phyloP scores from a whole-genome alignment of 2,888 invertebrate genomes.

The Acanthococcus lagerstroemiae region DNA sequence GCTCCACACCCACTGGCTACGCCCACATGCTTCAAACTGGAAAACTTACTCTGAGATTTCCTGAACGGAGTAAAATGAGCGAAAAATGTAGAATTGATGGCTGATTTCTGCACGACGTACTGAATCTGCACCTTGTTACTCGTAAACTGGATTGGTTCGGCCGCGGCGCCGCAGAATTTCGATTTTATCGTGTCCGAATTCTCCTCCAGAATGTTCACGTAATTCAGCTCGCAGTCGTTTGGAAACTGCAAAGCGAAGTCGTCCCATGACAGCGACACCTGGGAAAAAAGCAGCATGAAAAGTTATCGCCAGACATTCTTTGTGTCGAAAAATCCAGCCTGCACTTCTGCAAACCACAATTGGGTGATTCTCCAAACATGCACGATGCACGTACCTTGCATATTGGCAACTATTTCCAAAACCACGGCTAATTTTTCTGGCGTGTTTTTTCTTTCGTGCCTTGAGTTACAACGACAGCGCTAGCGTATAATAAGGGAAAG shows the following conservation, averaged over 20 bases:
- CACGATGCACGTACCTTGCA: background rate
- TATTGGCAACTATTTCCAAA: too few species aligned
- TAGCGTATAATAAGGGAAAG: too few species aligned
- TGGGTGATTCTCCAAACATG: too few species aligned
- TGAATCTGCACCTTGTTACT: constrained; percentile 63
- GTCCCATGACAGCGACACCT: constrained; percentile 49
- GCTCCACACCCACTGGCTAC: too few species aligned
- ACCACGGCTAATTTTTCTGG: too few species aligned
- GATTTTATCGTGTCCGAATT: constrained; percentile 51
- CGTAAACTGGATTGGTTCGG: constrained; percentile 60
- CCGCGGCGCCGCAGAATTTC: constrained; percentile 74
- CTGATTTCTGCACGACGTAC: constrained; percentile 56
- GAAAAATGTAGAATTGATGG: constrained; percentile 54
- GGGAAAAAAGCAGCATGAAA: background rate
- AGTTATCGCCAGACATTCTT: too few species aligned
- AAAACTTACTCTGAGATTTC: constrained; percentile 37
- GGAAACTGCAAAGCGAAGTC: constrained; percentile 57
- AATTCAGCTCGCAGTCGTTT: constrained; percentile 68
- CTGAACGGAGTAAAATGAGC: constrained; percentile 67
- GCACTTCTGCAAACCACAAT: too few species aligned
- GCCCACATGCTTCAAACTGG: too few species aligned
- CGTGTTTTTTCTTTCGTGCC: too few species aligned
- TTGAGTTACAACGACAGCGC: too few species aligned
- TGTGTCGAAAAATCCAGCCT: too few species aligned
- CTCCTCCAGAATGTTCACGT: constrained; percentile 60